Conservation (phyloP, 2,797 vertebrate species). For the Trematomus bernacchii region DNA sequence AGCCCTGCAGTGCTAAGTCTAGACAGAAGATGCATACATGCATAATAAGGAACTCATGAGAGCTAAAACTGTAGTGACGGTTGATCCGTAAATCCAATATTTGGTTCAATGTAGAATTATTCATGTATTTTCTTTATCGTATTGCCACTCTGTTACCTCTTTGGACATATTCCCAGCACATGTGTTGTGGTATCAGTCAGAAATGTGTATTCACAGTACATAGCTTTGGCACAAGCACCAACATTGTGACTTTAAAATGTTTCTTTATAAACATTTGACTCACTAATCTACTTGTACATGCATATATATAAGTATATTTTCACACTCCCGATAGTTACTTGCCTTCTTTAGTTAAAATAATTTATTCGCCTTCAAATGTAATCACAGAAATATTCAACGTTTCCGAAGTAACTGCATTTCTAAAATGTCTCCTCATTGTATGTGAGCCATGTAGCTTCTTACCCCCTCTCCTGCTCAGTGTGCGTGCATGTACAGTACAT, state of each 20-base stretch:
- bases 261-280: constrained; percentile 23
- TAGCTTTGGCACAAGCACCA: constrained; percentile 18
- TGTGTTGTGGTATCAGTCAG: constrained; percentile 19
- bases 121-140: constrained; percentile 61
- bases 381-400: constrained; percentile 26
- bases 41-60: constrained; percentile 11
- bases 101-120: constrained; percentile 69
- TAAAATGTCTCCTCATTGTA: constrained; percentile 44
- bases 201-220: constrained; percentile 21
- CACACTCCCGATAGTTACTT: constrained; percentile 32
- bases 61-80: constrained; percentile 52
- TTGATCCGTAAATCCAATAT: constrained; percentile 69
- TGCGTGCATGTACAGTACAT: constrained; percentile 16
- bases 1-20: constrained; percentile 49
- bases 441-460: constrained; percentile 41
- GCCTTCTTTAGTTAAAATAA: constrained; percentile 39
- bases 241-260: constrained; percentile 27
- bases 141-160: constrained; percentile 57
- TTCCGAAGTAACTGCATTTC: constrained; percentile 30
- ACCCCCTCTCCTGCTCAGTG: not conserved
- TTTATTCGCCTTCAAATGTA: constrained; percentile 53
- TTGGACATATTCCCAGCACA: constrained; percentile 37
- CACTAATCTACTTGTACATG: constrained; percentile 24
- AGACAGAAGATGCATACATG: constrained; percentile 36
- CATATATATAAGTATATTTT: constrained; percentile 21